Percentiles rank a stretch among this genome's conserved stretches.
These are phyloP conservation scores for Murina feae DNA, from an alignment of 2,113 vertebrate species.

Conservation along the genomic window DNA sequence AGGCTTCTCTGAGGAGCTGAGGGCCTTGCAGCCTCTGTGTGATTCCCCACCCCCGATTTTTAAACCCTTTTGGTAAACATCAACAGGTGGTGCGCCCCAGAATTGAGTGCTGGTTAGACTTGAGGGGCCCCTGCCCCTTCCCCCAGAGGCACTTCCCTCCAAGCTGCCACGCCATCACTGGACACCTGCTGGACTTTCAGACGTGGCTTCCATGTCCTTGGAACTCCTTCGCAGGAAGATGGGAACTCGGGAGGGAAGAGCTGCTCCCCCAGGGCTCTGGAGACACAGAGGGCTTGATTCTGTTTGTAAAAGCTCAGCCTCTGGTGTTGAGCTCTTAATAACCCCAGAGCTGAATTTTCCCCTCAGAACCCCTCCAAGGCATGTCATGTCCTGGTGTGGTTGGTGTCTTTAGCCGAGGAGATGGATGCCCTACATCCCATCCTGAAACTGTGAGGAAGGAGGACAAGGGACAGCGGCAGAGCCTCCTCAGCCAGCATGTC, in stretches of 20 bases:
- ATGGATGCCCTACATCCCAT: neutral
- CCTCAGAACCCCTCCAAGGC: neutral
- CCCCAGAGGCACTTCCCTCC: neutral
- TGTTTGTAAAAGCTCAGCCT: neutral
- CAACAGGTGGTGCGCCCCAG: neutral
- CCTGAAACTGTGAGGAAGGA: neutral
- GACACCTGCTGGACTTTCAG: neutral
- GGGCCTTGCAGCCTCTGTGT: constrained; percentile 48
- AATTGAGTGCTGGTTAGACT: neutral
- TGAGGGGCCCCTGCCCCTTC: neutral
- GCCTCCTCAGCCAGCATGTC: fast-evolving
- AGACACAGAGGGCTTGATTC: fast-evolving
- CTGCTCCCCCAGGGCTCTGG: fast-evolving
- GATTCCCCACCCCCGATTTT: neutral
- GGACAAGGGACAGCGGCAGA: fast-evolving
- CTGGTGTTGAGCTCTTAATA: neutral
- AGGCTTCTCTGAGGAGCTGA: constrained; percentile 23
- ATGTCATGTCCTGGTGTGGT: neutral
- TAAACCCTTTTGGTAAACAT: neutral
- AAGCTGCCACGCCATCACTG: neutral
- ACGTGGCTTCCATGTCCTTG: neutral
- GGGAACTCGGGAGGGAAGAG: neutral
- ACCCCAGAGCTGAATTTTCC: neutral
- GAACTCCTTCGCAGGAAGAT: neutral
- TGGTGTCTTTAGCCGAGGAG: neutral